These are phyloP conservation scores for Homalodisca vitripennis DNA, from an alignment of 1,140 invertebrate species.

Conservation along the genomic window DNA sequence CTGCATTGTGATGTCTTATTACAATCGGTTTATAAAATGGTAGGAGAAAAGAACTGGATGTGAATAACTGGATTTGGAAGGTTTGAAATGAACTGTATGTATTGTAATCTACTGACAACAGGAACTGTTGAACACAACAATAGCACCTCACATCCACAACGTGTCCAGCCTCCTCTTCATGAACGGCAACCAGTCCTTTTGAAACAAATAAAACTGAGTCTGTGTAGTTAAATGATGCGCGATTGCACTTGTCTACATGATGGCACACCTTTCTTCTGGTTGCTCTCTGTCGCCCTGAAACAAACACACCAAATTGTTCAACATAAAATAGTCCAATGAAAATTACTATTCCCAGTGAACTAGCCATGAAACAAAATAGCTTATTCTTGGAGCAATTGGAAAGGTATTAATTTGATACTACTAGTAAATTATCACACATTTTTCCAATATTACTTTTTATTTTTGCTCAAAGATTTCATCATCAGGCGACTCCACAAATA, in stretches of 20 bases:
- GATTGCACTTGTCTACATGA: slow-evolving; percentile 7
- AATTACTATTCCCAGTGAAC: background rate
- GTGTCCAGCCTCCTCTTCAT: background rate
- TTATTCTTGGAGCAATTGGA: background rate
- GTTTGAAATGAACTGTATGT: no score
- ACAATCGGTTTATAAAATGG: no score
- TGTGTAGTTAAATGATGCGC: no score
- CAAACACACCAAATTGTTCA: background rate
- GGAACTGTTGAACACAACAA: background rate
- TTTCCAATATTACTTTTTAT: background rate
- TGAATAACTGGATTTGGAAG: no score
- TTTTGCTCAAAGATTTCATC: no score
- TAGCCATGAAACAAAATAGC: background rate
- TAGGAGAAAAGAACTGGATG: no score
- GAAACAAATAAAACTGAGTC: background rate
- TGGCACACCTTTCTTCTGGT: slow-evolving; percentile 1
- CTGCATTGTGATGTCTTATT: no score
- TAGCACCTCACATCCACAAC: background rate
- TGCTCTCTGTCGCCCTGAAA: slow-evolving; percentile 13
- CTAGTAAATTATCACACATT: background rate
- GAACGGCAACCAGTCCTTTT: background rate
- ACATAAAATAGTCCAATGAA: background rate
- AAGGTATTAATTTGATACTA: background rate
- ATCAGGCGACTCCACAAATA: no score
- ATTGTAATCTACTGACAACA: no score